A percentile compares a stretch with the other conserved stretches of the same genome.
Evolutionary conservation across 2,113 vertebrate species (phyloP).

Genomic region (Oxyura jamaicensis): DNA sequence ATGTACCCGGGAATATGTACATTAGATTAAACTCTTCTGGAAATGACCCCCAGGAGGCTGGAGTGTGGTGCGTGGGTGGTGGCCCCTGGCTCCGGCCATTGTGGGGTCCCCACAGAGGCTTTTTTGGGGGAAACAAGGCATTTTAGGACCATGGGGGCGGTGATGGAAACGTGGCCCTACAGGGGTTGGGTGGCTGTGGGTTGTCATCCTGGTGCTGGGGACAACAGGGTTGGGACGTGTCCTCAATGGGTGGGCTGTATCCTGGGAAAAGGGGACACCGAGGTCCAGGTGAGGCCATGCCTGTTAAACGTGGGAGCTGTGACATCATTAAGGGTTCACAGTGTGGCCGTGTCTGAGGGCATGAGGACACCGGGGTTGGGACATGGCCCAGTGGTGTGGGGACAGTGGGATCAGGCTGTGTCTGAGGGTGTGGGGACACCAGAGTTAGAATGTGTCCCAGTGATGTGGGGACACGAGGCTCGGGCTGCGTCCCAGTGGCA

Average conservation of each 20-base stretch:
- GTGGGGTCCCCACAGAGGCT: neutral
- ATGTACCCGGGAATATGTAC: slow-evolving; percentile 75
- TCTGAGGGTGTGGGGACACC: neutral
- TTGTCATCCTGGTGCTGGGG: neutral
- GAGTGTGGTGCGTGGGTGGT: slow-evolving; percentile 28
- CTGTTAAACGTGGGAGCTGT: no score
- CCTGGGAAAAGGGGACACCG: no score
- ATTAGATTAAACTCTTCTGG: slow-evolving; percentile 81
- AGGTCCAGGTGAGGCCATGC: no score
- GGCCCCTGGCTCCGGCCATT: neutral
- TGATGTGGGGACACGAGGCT: no score
- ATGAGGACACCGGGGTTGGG: neutral
- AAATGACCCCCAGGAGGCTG: slow-evolving; percentile 58
- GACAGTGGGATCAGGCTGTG: neutral
- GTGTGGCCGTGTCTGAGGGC: neutral
- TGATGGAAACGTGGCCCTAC: no score
- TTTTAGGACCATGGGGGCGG: neutral
- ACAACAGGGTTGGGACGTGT: no score
- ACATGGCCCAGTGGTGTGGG: neutral
- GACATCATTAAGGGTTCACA: no score
- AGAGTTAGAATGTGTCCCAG: no score
- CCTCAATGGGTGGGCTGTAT: no score
- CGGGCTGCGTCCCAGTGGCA: no score
- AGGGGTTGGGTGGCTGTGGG: no score
- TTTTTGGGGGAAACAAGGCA: neutral